phyloP scores from a whole-genome alignment of 2,888 invertebrate species.

The Xiphydria camelus region DNA sequence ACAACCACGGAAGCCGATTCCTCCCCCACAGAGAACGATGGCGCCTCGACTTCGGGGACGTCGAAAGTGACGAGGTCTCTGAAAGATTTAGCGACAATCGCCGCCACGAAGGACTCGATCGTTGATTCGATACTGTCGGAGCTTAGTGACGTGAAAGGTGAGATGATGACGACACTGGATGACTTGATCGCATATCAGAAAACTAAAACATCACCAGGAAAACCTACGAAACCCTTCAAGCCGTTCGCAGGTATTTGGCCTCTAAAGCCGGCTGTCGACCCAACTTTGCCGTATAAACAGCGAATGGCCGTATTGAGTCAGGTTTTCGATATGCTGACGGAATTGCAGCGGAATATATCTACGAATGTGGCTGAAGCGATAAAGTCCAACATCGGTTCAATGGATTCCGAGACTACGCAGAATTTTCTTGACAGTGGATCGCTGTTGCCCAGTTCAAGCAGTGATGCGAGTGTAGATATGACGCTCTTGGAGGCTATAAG shows the following conservation, averaged over 20 bases:
- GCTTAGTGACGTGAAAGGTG: constrained; percentile 38
- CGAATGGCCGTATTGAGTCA: constrained; percentile 45
- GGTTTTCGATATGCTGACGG: constrained; percentile 51
- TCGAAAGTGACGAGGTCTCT: constrained; percentile 4
- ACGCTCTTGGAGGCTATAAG: constrained; percentile 45
- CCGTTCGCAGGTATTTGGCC: constrained; percentile 34
- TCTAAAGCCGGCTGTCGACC: constrained; percentile 38
- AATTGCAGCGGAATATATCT: constrained; percentile 46
- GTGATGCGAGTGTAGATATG: constrained; percentile 19
- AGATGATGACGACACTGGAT: constrained; percentile 44
- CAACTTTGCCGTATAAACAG: constrained; percentile 45
- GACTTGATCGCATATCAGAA: constrained; percentile 45
- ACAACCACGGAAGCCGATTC: constrained; percentile 15
- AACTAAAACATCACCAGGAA: constrained; percentile 19
- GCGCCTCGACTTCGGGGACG: constrained; percentile 17
- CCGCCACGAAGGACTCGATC: constrained; percentile 45
- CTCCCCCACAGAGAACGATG: constrained; percentile 10
- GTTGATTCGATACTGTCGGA: constrained; percentile 45
- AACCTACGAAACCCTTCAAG: constrained; percentile 33
- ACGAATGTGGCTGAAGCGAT: constrained; percentile 31
- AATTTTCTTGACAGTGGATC: too few relatives aligned
- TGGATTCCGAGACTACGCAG: background rate
- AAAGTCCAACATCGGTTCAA: constrained; percentile 13
- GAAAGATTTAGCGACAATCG: constrained; percentile 30
- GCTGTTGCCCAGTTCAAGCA: background rate